Conservation (phyloP, 2,797 vertebrate genomes). For the Gymnoscopelus braueri region DNA sequence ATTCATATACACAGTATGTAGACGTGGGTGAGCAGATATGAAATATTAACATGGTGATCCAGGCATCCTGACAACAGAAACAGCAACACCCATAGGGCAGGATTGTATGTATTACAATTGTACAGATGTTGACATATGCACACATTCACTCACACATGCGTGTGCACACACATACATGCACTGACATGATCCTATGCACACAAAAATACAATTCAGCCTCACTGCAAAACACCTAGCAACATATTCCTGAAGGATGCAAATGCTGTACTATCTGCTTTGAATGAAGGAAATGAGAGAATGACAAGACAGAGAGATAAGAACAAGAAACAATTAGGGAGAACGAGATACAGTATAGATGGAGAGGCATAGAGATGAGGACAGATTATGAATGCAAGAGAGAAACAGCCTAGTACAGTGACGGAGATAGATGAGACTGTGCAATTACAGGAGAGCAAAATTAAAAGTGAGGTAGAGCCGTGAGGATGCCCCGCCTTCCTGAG, state of each 20-base stretch:
- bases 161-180: background rate
- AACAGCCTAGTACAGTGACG: background rate
- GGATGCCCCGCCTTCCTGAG: background rate
- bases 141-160: background rate
- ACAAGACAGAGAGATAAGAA: conserved; percentile 20
- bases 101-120: conserved; percentile 25
- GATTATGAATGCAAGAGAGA: background rate
- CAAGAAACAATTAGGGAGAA: conserved; percentile 21
- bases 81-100: conserved; percentile 37
- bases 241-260: conserved; percentile 36
- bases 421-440: background rate
- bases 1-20: conserved; percentile 55
- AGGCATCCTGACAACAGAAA: conserved; percentile 48
- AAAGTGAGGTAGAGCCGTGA: too few relatives aligned
- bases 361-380: background rate
- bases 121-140: background rate
- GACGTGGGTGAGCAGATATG: conserved; percentile 54
- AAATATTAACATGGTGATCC: conserved; percentile 74
- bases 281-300: conserved; percentile 18
- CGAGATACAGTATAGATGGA: conserved; percentile 31
- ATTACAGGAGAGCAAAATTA: conserved; percentile 2
- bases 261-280: conserved; percentile 31
- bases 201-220: background rate
- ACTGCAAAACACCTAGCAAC: conserved; percentile 5
- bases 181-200: background rate